Conservation (phyloP, 35 echinoderm and acorn worm species). For the Stichopus chloronotus region DNA sequence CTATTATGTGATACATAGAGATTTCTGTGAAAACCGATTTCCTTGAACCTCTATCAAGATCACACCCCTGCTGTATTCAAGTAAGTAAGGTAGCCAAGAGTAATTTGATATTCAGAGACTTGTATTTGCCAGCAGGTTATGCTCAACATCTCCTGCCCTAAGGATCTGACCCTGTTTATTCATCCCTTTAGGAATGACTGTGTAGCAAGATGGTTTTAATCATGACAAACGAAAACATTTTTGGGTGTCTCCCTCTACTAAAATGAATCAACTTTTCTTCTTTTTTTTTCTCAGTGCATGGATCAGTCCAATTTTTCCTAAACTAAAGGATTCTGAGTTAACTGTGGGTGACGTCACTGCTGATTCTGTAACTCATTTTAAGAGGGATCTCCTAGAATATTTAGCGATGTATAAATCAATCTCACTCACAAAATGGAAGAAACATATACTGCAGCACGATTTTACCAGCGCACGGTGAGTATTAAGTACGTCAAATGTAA, state of each 20-base stretch:
- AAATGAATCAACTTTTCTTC: not conserved
- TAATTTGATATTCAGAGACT: no score
- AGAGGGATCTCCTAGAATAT: slow-evolving; percentile 81
- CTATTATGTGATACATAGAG: no score
- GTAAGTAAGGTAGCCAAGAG: no score
- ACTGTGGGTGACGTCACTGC: not conserved
- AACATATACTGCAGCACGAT: slow-evolving; percentile 82
- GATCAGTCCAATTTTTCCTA: slow-evolving; percentile 95
- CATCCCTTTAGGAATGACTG: no score
- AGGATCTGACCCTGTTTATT: no score
- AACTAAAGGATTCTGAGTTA: slow-evolving; percentile 43
- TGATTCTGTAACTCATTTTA: slow-evolving; percentile 79
- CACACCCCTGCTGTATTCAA: no score
- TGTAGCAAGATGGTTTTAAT: no score
- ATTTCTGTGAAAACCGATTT: no score
- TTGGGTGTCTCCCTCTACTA: not conserved
- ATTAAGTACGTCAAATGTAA: not conserved
- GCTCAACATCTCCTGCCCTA: no score
- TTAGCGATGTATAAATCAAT: slow-evolving; percentile 70
- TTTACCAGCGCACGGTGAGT: slow-evolving; percentile 83
- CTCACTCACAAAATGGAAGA: slow-evolving; percentile 70
- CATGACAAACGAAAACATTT: no score
- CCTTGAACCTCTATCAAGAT: no score
- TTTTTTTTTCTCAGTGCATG: slow-evolving; percentile 63
- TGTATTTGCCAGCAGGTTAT: no score